A percentile compares a stretch with the other conserved stretches of the same genome.
Evolutionary conservation across 2,888 invertebrate genomes (phyloP).

Genomic region (Eucriotettix oculatus): DNA sequence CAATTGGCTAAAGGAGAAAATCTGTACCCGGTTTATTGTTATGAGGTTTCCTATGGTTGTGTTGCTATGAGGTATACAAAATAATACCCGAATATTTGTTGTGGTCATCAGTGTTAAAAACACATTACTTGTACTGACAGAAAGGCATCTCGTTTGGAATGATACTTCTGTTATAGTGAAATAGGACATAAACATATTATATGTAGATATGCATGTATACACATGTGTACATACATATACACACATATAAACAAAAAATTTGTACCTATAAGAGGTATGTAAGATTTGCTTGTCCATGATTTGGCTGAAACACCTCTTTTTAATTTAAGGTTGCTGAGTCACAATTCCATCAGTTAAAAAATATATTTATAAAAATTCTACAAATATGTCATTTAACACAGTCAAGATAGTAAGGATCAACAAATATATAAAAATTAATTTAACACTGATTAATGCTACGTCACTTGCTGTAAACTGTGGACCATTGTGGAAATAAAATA

Average conservation of each 20-base stretch:
- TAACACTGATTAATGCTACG: not conserved
- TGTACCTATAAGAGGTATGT: not conserved
- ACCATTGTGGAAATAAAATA: not conserved
- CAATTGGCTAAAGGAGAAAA: slow-evolving; percentile 2
- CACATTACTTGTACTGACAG: slow-evolving; percentile 5
- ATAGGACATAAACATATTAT: not conserved
- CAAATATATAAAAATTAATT: not conserved
- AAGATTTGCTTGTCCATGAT: too few relatives aligned
- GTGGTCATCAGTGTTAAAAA: slow-evolving; percentile 4
- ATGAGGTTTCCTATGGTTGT: slow-evolving; percentile 7
- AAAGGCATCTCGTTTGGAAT: slow-evolving; percentile 7
- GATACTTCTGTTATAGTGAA: not conserved
- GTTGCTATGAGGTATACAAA: slow-evolving; percentile 9
- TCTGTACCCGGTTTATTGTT: slow-evolving; percentile 5
- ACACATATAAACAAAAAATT: not conserved
- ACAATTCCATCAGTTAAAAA: not conserved
- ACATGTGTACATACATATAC: not conserved
- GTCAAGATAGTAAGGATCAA: not conserved
- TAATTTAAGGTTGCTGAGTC: not conserved
- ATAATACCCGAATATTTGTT: slow-evolving; percentile 2
- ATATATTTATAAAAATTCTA: not conserved
- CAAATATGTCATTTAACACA: not conserved
- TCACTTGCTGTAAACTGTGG: not conserved
- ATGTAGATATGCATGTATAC: not conserved
- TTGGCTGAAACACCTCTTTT: not conserved